Evolutionary conservation across 2,888 invertebrate genomes (phyloP).

Genomic region (Sarcophaga carnaria): DNA sequence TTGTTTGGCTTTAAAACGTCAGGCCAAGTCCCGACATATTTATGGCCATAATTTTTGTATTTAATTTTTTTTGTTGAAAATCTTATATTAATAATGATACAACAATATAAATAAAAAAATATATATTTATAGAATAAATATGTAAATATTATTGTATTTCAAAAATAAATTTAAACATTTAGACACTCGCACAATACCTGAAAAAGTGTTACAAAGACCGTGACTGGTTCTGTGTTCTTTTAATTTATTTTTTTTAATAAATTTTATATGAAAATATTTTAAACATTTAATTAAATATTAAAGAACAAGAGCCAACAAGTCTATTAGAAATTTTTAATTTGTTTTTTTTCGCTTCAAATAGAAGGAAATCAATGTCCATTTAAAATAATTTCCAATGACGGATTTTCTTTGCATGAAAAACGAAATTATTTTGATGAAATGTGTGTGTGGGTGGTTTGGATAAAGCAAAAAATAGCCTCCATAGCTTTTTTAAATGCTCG

Average conservation of each 20-base stretch:
- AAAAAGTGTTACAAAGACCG: conserved; percentile 30
- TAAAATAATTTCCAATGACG: conserved; percentile 14
- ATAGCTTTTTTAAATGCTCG: background rate
- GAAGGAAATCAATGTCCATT: background rate
- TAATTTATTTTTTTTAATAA: too few species aligned
- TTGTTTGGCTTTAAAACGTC: background rate
- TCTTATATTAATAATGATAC: conserved; percentile 9
- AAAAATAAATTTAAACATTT: conserved; percentile 4
- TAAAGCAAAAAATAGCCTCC: conserved; percentile 6
- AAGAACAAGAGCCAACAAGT: conserved; percentile 18
- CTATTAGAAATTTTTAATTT: background rate
- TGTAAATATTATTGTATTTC: conserved; percentile 6
- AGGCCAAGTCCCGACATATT: background rate
- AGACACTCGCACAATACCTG: background rate
- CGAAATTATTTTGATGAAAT: background rate
- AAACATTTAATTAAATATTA: background rate
- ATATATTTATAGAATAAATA: conserved; percentile 26
- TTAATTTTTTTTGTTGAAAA: background rate
- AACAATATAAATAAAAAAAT: conserved; percentile 1
- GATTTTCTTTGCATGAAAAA: background rate
- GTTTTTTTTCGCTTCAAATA: background rate
- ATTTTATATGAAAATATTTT: conserved; percentile 16
- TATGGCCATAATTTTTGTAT: background rate
- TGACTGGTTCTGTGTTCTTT: background rate
- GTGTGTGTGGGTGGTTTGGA: conserved; percentile 20